Evolutionary conservation across 2,113 vertebrate genomes (phyloP).

Genomic region (Smithornis capensis): DNA sequence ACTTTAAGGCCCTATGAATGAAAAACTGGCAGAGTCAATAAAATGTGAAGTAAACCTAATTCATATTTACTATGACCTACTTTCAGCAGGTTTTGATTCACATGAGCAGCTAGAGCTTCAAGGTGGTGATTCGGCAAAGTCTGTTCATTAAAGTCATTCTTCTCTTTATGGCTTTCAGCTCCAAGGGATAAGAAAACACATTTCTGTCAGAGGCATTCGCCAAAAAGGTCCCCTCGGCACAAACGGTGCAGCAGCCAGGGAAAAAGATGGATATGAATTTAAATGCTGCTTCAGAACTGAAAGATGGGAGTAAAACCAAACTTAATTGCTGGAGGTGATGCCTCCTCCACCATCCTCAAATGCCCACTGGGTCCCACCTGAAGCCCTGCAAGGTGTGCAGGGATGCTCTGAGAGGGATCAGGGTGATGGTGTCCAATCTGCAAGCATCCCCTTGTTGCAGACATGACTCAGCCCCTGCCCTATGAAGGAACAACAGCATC

Average conservation of each 20-base stretch:
- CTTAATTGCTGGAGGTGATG: not conserved
- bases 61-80: constrained; percentile 79
- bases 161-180: constrained; percentile 65
- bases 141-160: constrained; percentile 68
- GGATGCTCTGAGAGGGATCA: not conserved
- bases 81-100: constrained; percentile 72
- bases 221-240: constrained; percentile 40
- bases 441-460: not conserved
- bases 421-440: not conserved
- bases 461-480: not conserved
- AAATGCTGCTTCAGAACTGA: not conserved
- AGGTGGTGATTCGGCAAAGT: constrained; percentile 70
- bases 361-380: rapidly evolving
- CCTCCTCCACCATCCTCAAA: not conserved
- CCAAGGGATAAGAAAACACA: constrained; percentile 64
- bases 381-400: rapidly evolving
- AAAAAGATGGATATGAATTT: not conserved
- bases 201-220: constrained; percentile 23
- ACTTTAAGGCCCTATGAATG: constrained; percentile 43
- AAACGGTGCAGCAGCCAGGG: not conserved
- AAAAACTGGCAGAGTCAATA: constrained; percentile 66
- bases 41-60: constrained; percentile 67
- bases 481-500: rapidly evolving
- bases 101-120: constrained; percentile 59
- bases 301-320: not conserved